Evolutionary conservation across 1,140 invertebrate genomes (phyloP).

Genomic region (Ceratina calcarata): DNA sequence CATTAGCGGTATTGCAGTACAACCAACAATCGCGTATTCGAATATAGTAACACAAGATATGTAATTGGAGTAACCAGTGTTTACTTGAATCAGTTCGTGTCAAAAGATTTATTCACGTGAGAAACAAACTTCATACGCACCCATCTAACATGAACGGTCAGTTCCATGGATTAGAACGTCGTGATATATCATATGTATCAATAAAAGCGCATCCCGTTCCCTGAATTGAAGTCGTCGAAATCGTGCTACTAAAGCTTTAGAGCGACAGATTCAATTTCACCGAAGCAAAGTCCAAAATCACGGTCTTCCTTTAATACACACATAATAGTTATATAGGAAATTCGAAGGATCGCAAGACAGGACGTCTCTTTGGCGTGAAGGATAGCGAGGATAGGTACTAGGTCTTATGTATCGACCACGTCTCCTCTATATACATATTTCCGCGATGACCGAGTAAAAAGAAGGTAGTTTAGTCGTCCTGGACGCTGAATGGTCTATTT

Average conservation of each 20-base stretch:
- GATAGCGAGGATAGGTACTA: slow-evolving; percentile 6
- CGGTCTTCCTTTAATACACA: slow-evolving; percentile 10
- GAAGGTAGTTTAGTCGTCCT: slow-evolving; percentile 38
- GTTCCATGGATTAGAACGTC: not conserved
- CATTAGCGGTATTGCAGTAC: slow-evolving; percentile 1
- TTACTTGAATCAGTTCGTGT: no score
- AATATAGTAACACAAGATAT: not conserved
- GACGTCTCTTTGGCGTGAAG: not conserved
- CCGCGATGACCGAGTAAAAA: slow-evolving; percentile 9
- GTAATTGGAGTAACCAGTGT: not conserved
- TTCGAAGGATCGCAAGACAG: not conserved
- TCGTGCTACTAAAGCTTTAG: slow-evolving; percentile 6
- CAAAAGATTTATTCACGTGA: no score
- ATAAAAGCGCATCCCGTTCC: not conserved
- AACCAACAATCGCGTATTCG: not conserved
- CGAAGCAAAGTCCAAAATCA: slow-evolving; percentile 3
- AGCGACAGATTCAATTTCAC: not conserved
- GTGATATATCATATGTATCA: not conserved
- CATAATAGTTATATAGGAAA: not conserved
- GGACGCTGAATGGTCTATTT: slow-evolving; percentile 35
- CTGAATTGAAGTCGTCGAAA: not conserved
- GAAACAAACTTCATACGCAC: no score
- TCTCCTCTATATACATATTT: not conserved
- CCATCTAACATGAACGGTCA: not conserved
- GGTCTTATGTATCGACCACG: slow-evolving; percentile 13